Evolutionary conservation across 2,113 vertebrate species (phyloP), one percentile per base, ranked within the genome.

Genomic region (Ploceus nigricollis): DNA sequence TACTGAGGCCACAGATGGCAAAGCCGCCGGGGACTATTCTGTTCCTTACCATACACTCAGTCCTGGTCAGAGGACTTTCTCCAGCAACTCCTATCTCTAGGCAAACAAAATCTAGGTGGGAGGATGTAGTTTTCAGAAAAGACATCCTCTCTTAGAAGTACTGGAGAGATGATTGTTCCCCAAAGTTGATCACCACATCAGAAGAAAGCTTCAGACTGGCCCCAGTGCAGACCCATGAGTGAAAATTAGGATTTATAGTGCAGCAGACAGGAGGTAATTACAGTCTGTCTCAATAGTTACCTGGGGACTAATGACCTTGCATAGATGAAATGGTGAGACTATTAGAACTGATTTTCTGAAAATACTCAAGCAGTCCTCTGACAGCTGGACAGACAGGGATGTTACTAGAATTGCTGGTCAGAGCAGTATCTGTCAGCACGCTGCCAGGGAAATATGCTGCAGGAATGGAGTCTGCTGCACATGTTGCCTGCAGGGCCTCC

Each of bases 191-290:
- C 31, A 54, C 20, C 53, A 76, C 60, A 61, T 79, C 65, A 94
- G 6, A 42, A 22, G 56, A 91, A 92, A 71, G n/a, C 56, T 87
- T 21, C 84, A 85, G 54, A 60, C 64, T 39, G 51, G 65, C 81
- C 94, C 58, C 70, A 73, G 42, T 20, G 22, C 48, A 87, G 78
- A 81, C 27, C 0, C 4, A 11, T 2, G 2, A 87, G 35, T 76
- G 63, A 91, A 95, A 95, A 95, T 40, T 50, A 71, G 40, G 89
- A 96, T 92, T 94, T 90, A 89, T 83, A 53, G 61, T 30, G 42
- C 88, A 56, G 89, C 50, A 80, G 84, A 75, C 81, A 83, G 71
- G 47, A 94, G 30, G 33, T 27, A 82, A 82, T 90, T 81, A 76
- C 68, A 85, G 44, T 47, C 70, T 81, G 70, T 79, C 77, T 93